Evolutionary conservation across 2,113 vertebrate species (phyloP).

Genomic region (Capreolus pygargus): DNA sequence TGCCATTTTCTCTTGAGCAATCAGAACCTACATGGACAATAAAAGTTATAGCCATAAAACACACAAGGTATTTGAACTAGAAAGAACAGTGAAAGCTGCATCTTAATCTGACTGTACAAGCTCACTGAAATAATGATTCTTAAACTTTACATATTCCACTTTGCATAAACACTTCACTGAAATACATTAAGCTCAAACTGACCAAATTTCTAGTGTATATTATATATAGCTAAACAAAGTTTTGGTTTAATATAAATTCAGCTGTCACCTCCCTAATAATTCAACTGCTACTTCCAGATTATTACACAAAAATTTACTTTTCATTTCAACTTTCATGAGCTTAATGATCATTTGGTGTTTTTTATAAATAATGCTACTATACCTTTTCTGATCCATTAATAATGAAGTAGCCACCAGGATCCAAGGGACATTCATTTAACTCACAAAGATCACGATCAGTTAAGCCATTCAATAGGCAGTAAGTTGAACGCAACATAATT

Average conservation of each 20-base stretch:
- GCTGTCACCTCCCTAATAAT: background rate
- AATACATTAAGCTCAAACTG: background rate
- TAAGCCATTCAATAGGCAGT: conserved; percentile 94
- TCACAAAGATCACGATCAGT: conserved; percentile 97
- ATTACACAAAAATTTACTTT: background rate
- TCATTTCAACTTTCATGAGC: conserved; percentile 4
- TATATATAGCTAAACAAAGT: background rate
- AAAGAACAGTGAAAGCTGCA: conserved; percentile 24
- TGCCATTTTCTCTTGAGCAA: conserved; percentile 99
- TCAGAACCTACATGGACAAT: conserved; percentile 88
- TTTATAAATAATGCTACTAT: conserved; percentile 17
- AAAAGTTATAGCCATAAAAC: background rate
- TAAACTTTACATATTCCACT: background rate
- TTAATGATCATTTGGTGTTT: background rate
- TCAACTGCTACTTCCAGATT: background rate
- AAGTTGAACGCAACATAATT: conserved; percentile 98
- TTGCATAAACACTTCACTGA: background rate
- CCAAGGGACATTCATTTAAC: conserved; percentile 96
- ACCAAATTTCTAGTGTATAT: background rate
- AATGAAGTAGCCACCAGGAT: conserved; percentile 98
- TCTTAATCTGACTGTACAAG: background rate
- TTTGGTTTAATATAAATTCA: background rate
- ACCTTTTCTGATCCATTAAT: conserved; percentile 99
- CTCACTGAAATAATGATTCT: background rate
- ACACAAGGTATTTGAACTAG: background rate